These are phyloP conservation scores for Aphelenchoides fujianensis DNA, from an alignment of 1,140 invertebrate genomes.

Conservation along the genomic window DNA sequence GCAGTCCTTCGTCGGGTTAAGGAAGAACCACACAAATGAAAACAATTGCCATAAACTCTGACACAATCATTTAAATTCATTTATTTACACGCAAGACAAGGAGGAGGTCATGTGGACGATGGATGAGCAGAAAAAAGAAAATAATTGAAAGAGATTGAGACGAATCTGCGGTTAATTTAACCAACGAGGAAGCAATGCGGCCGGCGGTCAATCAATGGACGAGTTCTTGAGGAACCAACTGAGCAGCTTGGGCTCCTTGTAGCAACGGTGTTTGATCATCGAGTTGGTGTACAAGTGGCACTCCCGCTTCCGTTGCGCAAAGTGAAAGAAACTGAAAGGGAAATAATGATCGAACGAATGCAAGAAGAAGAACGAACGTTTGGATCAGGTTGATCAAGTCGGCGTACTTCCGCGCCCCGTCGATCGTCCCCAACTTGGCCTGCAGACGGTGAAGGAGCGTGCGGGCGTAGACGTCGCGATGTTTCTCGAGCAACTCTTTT, in stretches of 20 bases:
- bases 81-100: too few species aligned
- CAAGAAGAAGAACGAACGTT: too few species aligned
- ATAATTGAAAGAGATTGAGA: too few species aligned
- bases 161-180: too few species aligned
- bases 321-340: too few species aligned
- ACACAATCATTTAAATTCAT: conserved; percentile 51
- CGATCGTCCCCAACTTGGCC: neutral
- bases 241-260: conserved; percentile 8
- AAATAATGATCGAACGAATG: too few species aligned
- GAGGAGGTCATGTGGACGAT: too few species aligned
- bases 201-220: too few species aligned
- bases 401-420: neutral
- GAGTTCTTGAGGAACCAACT: neutral
- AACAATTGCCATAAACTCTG: too few species aligned
- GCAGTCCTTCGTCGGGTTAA: conserved; percentile 74
- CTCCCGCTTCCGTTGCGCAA: neutral
- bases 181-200: too few species aligned
- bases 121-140: too few species aligned
- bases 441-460: neutral
- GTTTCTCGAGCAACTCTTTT: neutral
- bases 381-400: neutral
- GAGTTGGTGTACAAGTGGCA: neutral
- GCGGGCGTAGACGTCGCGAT: neutral
- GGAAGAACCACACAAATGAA: too few species aligned
- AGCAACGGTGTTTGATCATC: neutral